phyloP scores from a whole-genome alignment of 2,113 vertebrate genomes.

The Cairina moschata region DNA sequence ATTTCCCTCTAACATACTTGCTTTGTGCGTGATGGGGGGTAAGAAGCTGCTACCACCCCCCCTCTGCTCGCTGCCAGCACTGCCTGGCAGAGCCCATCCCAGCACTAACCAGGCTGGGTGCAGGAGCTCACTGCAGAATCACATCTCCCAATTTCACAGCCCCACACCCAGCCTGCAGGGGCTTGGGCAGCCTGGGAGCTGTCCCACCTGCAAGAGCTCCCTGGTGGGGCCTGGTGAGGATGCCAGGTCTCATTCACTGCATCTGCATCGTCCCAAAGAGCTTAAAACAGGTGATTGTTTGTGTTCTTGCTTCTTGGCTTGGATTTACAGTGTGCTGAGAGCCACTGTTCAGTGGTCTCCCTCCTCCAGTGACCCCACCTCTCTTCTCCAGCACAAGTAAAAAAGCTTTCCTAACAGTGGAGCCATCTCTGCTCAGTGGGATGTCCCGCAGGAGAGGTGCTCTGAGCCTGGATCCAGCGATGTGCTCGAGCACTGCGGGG shows the following conservation, averaged over 20 bases:
- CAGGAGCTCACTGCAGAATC: rapidly evolving
- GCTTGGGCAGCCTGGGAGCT: neutral
- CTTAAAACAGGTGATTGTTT: neutral
- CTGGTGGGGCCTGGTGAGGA: neutral
- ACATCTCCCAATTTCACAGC: rapidly evolving
- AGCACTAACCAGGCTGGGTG: rapidly evolving
- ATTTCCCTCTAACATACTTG: neutral
- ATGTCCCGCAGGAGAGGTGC: neutral
- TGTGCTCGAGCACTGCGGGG: rapidly evolving
- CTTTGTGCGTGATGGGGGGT: rapidly evolving
- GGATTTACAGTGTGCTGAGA: neutral
- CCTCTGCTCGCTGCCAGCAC: neutral
- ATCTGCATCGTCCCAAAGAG: neutral
- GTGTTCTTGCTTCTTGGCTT: neutral
- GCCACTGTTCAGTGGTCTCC: neutral
- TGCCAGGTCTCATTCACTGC: neutral
- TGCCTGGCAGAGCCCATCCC: neutral
- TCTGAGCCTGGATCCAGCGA: rapidly evolving
- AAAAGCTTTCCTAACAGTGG: neutral
- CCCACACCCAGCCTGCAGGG: neutral
- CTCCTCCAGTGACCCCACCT: neutral
- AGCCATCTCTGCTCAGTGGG: rapidly evolving
- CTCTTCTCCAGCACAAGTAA: neutral
- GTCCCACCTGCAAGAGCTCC: neutral
- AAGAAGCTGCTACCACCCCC: neutral